Conservation (phyloP, 2,888 invertebrate genomes). For the Drosophila falleni region DNA sequence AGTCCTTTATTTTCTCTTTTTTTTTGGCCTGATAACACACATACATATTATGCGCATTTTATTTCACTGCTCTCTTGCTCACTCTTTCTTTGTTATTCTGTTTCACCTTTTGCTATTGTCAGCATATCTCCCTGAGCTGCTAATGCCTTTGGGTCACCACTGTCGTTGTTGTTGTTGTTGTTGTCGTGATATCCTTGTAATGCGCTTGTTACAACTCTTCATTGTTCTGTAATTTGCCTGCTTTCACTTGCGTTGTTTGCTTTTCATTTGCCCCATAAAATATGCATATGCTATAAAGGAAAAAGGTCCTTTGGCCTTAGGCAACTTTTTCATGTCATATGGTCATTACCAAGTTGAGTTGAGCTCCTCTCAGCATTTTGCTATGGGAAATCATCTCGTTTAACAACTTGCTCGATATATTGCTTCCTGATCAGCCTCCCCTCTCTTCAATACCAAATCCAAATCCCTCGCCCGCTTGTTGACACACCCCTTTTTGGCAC, state of each 20-base stretch:
- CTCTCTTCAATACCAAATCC: too few relatives aligned
- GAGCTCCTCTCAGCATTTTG: constrained; percentile 1
- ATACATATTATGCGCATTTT: constrained; percentile 41
- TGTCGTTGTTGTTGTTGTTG: constrained; percentile 20
- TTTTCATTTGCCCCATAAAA: constrained; percentile 69
- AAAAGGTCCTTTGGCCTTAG: neutral
- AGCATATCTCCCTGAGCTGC: constrained; percentile 14
- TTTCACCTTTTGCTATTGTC: constrained; percentile 29
- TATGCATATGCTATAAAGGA: constrained; percentile 55
- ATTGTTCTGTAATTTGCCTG: constrained; percentile 75
- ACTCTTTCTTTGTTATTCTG: constrained; percentile 13
- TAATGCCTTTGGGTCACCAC: constrained; percentile 75
- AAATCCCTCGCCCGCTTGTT: constrained; percentile 4
- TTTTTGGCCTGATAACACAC: constrained; percentile 48
- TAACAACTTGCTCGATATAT: constrained; percentile 3
- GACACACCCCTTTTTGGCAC: constrained; percentile 69
- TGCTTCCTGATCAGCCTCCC: constrained; percentile 9
- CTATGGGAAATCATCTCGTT: constrained; percentile 4
- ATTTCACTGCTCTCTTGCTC: constrained; percentile 41
- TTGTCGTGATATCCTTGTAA: constrained; percentile 71
- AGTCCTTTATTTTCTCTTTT: constrained; percentile 6
- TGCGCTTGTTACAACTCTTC: constrained; percentile 68
- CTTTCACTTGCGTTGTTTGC: constrained; percentile 61
- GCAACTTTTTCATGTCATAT: constrained; percentile 18
- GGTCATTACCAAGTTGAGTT: constrained; percentile 23